A percentile compares a stretch with the other conserved stretches of the same genome.
These are phyloP conservation scores for Porites cylindrica DNA, from an alignment of 92 coral and sea anemone species.

Conservation along the genomic window DNA sequence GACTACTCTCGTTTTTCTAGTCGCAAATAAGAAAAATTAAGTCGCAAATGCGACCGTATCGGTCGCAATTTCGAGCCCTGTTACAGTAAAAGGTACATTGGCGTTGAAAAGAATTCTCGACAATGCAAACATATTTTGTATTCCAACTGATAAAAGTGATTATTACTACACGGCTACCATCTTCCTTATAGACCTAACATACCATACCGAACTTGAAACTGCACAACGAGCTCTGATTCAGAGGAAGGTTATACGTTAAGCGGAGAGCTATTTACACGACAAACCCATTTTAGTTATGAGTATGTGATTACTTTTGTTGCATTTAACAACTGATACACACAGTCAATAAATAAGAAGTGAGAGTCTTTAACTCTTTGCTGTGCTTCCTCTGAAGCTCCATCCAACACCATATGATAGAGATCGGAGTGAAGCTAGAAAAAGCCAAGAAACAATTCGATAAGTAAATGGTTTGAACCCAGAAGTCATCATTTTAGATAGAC, in stretches of 20 bases:
- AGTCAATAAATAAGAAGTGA: conserved; percentile 85
- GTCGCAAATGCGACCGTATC: too few relatives aligned
- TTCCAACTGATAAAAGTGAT: not conserved
- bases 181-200: not conserved
- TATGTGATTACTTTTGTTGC: conserved; percentile 89
- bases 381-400: conserved; percentile 85
- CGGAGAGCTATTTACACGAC: not conserved
- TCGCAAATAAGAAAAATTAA: too few relatives aligned
- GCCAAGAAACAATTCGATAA: not conserved
- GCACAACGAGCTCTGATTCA: not conserved
- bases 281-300: conserved; percentile 56
- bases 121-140: not conserved
- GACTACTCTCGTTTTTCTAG: too few relatives aligned
- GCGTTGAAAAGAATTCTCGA: too few relatives aligned
- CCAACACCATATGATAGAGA: conserved; percentile 94
- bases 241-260: not conserved
- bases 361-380: conserved; percentile 81
- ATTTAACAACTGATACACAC: conserved; percentile 89
- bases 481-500: too few relatives aligned
- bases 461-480: too few relatives aligned
- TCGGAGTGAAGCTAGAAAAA: conserved; percentile 90
- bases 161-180: not conserved
- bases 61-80: too few relatives aligned
- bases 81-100: not conserved
- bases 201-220: not conserved